phyloP scores from a whole-genome alignment of 2,888 invertebrate genomes.

The Acrobasis consociella region DNA sequence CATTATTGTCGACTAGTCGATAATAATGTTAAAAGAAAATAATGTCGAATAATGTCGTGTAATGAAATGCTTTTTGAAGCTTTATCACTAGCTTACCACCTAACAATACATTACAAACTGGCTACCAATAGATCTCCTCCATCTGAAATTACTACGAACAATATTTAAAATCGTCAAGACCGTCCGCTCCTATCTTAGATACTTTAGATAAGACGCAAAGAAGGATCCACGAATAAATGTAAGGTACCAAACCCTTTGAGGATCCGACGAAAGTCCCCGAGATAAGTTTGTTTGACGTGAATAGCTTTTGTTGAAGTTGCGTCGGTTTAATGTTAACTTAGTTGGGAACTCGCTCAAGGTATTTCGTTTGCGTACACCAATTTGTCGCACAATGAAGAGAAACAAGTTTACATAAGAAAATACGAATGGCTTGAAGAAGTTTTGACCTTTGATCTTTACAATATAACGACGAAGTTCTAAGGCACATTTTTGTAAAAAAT shows the following conservation, averaged over 20 bases:
- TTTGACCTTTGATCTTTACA: background rate
- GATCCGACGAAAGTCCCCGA: slow-evolving; percentile 39
- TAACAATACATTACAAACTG: no score
- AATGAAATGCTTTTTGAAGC: no score
- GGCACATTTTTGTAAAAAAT: background rate
- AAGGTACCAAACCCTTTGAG: slow-evolving; percentile 49
- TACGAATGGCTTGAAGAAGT: background rate
- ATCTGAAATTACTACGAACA: background rate
- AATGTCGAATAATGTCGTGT: no score
- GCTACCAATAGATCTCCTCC: no score
- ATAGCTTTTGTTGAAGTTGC: slow-evolving; percentile 41
- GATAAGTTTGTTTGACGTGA: slow-evolving; percentile 57
- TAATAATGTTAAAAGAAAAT: no score
- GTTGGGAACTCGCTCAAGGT: slow-evolving; percentile 28
- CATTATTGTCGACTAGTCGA: no score
- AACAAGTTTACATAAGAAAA: slow-evolving; percentile 31
- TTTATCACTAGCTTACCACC: no score
- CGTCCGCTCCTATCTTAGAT: slow-evolving; percentile 38
- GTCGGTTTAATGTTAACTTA: slow-evolving; percentile 27
- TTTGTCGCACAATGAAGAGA: slow-evolving; percentile 15
- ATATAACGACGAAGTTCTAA: background rate
- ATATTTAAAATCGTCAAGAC: slow-evolving; percentile 27
- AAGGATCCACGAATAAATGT: slow-evolving; percentile 47
- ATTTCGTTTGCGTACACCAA: slow-evolving; percentile 21
- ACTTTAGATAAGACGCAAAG: slow-evolving; percentile 45